Evolutionary conservation across 2,113 vertebrate species (phyloP).

Genomic region (Sebastes fasciatus): DNA sequence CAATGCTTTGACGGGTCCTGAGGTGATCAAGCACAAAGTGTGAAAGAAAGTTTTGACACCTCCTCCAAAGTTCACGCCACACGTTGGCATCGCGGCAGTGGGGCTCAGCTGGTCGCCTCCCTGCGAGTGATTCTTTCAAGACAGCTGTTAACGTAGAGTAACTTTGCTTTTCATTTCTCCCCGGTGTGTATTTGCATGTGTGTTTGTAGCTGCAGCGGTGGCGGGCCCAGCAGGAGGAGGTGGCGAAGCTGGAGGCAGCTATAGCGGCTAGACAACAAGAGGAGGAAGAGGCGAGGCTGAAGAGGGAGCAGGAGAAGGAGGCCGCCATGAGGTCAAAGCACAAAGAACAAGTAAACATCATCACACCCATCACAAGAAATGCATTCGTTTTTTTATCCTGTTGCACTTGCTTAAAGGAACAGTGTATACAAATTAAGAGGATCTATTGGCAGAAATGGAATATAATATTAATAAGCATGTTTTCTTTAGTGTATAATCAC

Average conservation of each 20-base stretch:
- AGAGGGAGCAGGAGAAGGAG: conserved; percentile 85
- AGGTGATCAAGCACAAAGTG: conserved; percentile 42
- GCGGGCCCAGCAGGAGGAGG: conserved; percentile 90
- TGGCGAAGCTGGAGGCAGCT: conserved; percentile 87
- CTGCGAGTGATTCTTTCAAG: conserved; percentile 31
- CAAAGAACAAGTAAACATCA: conserved; percentile 81
- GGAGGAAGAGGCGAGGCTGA: conserved; percentile 85
- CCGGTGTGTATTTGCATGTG: conserved; percentile 46
- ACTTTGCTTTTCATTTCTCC: conserved; percentile 31
- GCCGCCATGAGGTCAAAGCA: conserved; percentile 82
- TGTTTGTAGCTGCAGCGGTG: conserved; percentile 88
- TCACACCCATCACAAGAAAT: not conserved
- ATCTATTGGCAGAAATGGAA: too few species aligned
- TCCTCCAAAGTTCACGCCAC: conserved; percentile 39
- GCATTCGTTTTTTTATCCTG: not conserved
- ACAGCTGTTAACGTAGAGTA: conserved; percentile 43
- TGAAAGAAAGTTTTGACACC: conserved; percentile 44
- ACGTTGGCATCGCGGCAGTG: conserved; percentile 16
- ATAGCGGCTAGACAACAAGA: conserved; percentile 86
- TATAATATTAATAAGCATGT: too few species aligned
- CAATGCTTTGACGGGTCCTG: conserved; percentile 27
- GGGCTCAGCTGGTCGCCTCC: conserved; percentile 41
- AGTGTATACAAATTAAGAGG: too few species aligned
- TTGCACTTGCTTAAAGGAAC: not conserved
- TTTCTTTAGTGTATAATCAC: too few species aligned